These are phyloP conservation scores for Bimastos eiseni DNA, from an alignment of 2,888 invertebrate genomes.

Conservation along the genomic window DNA sequence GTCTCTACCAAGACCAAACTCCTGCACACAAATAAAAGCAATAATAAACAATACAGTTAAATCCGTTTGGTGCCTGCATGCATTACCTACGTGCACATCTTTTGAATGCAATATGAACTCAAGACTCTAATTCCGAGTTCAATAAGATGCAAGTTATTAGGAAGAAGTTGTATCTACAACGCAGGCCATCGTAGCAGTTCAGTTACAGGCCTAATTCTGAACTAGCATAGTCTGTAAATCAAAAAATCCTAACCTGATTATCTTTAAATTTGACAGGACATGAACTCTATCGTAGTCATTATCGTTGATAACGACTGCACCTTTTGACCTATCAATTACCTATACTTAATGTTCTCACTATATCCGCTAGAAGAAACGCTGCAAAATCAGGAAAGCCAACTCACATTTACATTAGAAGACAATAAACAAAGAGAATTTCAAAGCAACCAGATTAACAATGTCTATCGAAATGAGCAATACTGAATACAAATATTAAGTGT, in stretches of 20 bases:
- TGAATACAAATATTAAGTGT: no score
- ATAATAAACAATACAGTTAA: neutral
- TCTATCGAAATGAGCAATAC: no score
- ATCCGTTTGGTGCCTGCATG: neutral
- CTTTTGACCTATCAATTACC: no score
- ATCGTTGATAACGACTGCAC: no score
- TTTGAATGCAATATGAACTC: neutral
- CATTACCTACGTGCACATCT: neutral
- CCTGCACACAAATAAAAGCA: constrained; percentile 41
- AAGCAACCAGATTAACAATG: no score
- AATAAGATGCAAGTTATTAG: neutral
- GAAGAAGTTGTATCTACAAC: neutral
- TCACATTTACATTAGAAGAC: no score
- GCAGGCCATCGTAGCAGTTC: neutral
- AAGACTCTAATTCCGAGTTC: neutral
- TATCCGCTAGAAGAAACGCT: no score
- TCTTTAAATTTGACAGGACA: no score
- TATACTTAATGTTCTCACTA: no score
- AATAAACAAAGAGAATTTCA: no score
- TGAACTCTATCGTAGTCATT: no score
- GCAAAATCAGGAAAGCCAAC: no score
- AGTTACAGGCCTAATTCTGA: neutral
- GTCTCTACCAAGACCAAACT: constrained; percentile 49
- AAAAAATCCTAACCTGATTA: neutral
- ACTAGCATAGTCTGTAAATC: neutral